Evolutionary conservation across 2,888 invertebrate genomes (phyloP).

Genomic region (Mamestra brassicae): DNA sequence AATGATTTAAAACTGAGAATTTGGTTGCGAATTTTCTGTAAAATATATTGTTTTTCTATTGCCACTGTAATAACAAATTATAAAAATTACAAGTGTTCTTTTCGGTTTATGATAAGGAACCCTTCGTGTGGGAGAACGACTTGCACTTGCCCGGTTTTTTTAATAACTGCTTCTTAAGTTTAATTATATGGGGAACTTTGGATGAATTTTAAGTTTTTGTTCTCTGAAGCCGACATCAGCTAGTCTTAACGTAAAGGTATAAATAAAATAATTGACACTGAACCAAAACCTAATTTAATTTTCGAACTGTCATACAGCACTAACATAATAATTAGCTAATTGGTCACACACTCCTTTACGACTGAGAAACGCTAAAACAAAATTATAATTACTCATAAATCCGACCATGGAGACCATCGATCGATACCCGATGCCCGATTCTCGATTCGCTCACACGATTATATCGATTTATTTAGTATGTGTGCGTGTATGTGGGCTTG

Average conservation of each 20-base stretch:
- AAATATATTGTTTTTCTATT: background rate
- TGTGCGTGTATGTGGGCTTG: slow-evolving; percentile 48
- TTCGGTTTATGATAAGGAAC: too few relatives aligned
- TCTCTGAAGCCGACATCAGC: too few relatives aligned
- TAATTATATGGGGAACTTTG: too few relatives aligned
- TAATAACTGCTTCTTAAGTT: too few relatives aligned
- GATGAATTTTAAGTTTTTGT: too few relatives aligned
- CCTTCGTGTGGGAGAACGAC: too few relatives aligned
- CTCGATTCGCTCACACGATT: slow-evolving; percentile 75
- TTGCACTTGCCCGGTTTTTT: too few relatives aligned
- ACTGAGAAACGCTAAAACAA: slow-evolving; percentile 82
- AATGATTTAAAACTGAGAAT: background rate
- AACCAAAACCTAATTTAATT: slow-evolving; percentile 54
- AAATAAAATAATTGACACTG: background rate
- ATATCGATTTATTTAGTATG: slow-evolving; percentile 72
- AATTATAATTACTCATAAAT: slow-evolving; percentile 89
- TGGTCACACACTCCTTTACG: slow-evolving; percentile 87
- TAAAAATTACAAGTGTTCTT: too few relatives aligned
- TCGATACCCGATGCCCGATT: slow-evolving; percentile 80
- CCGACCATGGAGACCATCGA: slow-evolving; percentile 80
- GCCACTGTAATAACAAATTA: too few relatives aligned
- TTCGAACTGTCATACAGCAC: slow-evolving; percentile 65
- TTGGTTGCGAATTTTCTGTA: background rate
- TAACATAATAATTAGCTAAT: slow-evolving; percentile 84
- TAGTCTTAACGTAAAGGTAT: too few relatives aligned